Base-by-base conservation (phyloP, 1,140 invertebrate genomes). In the Scylla paramamosain region DNA sequence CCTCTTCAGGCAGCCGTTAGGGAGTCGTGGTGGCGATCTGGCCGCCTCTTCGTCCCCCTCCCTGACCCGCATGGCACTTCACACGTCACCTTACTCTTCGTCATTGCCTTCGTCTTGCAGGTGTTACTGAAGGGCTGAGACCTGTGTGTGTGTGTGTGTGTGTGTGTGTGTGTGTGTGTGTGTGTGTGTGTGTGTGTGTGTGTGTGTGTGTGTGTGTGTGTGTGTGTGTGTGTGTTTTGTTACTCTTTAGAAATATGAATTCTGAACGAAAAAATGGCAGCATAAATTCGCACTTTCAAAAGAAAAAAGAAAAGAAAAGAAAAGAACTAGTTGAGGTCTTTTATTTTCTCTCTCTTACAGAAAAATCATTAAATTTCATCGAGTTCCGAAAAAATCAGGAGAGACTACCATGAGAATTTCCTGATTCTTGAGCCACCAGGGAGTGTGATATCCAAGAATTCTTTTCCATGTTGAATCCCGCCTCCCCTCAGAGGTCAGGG, bases 131-230 rank as follows among this genome's bases (percentile, higher is more conserved):
- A 77, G 20, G 6, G n/a, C n/a, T 88, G 86, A 31, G n/a, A 31
- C 10, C n/a, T 86, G 2, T n/a, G 83, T 86, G 32, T 39, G 6
- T 86, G 20, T 86, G 83, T 86, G 83, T 86, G 83, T 86, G 83
- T 86, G 83, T 86, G 83, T 86, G 83, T 86, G 83, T 86, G 83
- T 86, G 83, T 86, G 83, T 86, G 83, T 86, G 83, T 86, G 83
- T 86, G 83, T 86, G 83, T 86, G 83, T 86, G 83, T 86, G 83
- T 86, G 83, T 86, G 83, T 86, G 83, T 86, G 83, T 86, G 86
- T 32, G 31, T 29, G 86, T 46, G 32, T 39, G 32, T 39, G 31
- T 46, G 20, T 45, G 32, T 46, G 45, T 39, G 31, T 39, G 86
- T 46, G 86, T 39, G 86, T 39, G 45, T 39, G 31, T 39, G 86